These are phyloP conservation scores for Elmis aenea DNA, from an alignment of 2,888 invertebrate genomes.

Conservation along the genomic window DNA sequence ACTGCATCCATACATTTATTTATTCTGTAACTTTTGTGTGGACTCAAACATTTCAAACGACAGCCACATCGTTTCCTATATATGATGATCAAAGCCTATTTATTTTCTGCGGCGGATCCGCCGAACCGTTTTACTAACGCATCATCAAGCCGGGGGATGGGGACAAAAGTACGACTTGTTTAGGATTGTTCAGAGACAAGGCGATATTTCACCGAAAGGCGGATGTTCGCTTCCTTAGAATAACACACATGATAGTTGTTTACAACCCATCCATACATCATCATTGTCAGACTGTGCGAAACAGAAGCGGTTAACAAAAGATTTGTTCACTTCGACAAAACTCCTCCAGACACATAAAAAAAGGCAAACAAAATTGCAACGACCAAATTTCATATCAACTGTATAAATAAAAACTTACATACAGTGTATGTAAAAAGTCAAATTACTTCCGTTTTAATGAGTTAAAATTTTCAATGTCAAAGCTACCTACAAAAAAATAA, in stretches of 20 bases:
- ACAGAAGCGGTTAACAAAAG: constrained; percentile 14
- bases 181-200: constrained; percentile 44
- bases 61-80: constrained; percentile 35
- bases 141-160: constrained; percentile 41
- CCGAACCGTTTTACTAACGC: constrained; percentile 44
- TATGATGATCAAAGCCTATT: constrained; percentile 43
- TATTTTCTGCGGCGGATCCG: constrained; percentile 42
- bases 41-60: constrained; percentile 20
- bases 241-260: constrained; percentile 45
- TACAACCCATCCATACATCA: constrained; percentile 40
- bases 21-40: constrained; percentile 35
- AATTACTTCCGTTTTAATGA: too few relatives aligned
- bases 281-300: constrained; percentile 33
- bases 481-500: too few relatives aligned
- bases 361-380: too few relatives aligned
- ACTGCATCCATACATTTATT: constrained; percentile 36
- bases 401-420: too few relatives aligned
- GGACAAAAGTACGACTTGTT: constrained; percentile 46
- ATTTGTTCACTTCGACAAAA: background rate
- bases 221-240: constrained; percentile 48
- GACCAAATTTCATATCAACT: too few relatives aligned
- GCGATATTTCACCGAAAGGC: constrained; percentile 46
- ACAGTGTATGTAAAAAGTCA: too few relatives aligned
- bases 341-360: too few relatives aligned
- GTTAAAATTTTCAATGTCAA: too few relatives aligned